A percentile compares a stretch with the other conserved stretches of the same genome.
Evolutionary conservation across 2,797 vertebrate genomes (phyloP).

Genomic region (Chanos chanos): DNA sequence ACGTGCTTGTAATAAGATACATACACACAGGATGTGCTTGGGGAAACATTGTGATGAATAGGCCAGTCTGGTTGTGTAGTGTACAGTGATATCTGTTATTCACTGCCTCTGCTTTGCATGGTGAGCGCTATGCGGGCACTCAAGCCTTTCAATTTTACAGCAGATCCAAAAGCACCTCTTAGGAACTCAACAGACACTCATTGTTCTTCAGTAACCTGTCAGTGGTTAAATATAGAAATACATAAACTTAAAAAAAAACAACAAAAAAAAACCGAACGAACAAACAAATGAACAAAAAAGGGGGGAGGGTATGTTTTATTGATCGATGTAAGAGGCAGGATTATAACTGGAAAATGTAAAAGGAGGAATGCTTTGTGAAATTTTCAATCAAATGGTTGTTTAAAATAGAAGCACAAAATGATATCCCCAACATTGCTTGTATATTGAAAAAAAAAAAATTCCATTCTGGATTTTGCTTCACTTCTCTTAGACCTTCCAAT

Average conservation of each 20-base stretch:
- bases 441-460: conserved; percentile 39
- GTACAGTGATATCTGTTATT: not conserved
- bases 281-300: no score
- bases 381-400: conserved; percentile 43
- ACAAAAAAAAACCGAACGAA: no score
- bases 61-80: not conserved
- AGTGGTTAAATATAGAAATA: not conserved
- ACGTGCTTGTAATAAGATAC: no score
- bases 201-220: conserved; percentile 8
- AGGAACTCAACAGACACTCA: not conserved
- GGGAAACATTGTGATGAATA: not conserved
- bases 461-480: conserved; percentile 35
- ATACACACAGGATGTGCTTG: no score
- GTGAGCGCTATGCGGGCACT: conserved; percentile 5
- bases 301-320: conserved; percentile 45
- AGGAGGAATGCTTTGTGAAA: conserved; percentile 28
- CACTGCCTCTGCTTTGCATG: not conserved
- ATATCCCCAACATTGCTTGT: conserved; percentile 56
- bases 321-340: conserved; percentile 57
- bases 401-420: conserved; percentile 62
- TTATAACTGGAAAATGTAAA: conserved; percentile 43
- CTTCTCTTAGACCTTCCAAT: conserved; percentile 13
- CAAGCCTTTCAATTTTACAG: not conserved
- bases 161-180: conserved; percentile 23
- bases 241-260: not conserved